Evolutionary conservation across 2,113 vertebrate species (phyloP), one percentile per base, ranked within the genome.

Genomic region (Saguinus midas): DNA sequence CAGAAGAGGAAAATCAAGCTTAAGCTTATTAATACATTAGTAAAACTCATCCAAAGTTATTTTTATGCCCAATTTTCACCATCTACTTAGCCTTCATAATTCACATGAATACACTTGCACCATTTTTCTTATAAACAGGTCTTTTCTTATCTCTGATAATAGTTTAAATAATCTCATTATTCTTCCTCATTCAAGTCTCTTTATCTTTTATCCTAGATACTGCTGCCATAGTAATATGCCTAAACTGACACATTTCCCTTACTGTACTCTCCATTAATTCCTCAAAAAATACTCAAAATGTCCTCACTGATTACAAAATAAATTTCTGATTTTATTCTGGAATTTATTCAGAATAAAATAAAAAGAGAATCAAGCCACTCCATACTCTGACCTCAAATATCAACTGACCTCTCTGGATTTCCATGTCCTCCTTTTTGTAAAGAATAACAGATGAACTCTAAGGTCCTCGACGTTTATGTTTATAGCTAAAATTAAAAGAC

Each of bases 251-350:
- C 27, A 91, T 81, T 87, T 87, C 40, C 68, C 6, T 73, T 79
- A 78, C 23, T 21, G 61, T 78, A 12, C 16, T 91, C 37, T 58
- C 80, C 5, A 87, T 32, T 58, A 78, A 35, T 70, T 72, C 50
- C 78, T 92, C 52, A 92, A 95, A 95, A 90, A 75, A 80, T 91
- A 93, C 40, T 78, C 35, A 82, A 80, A 89, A 91, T 81, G 5
- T 64, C 20, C 45, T 89, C 57, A 58, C 50, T 37, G 57, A 58
- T 37, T 45, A 91, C n/a, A 91, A 37, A 95, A 64, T 88, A 43
- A 87, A 78, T 73, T 87, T 43, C 72, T 57, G 66, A 85, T 89
- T 90, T 87, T 86, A 64, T 64, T 64, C 27, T 64, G 27, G 61
- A 32, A 64, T 64, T 64, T 64, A 32, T 64, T 64, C 61, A 32